phyloP scores from a whole-genome alignment of 2,888 invertebrate species.

The Automeris io region DNA sequence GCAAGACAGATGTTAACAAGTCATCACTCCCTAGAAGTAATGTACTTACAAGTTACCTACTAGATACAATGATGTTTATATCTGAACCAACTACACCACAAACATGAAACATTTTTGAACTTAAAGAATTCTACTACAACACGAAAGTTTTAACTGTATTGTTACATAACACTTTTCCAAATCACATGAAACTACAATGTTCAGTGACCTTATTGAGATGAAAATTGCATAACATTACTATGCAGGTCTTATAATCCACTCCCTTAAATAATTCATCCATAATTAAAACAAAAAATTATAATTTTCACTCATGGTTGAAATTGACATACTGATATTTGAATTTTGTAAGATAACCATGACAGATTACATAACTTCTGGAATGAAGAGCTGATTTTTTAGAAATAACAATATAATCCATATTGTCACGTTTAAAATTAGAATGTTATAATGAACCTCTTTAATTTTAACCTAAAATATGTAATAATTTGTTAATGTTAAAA shows the following conservation, averaged over 20 bases:
- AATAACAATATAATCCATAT: neutral
- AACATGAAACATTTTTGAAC: constrained; percentile 29
- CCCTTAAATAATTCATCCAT: constrained; percentile 26
- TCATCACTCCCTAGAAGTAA: constrained; percentile 13
- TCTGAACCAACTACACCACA: constrained; percentile 30
- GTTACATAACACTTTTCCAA: constrained; percentile 60
- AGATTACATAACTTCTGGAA: constrained; percentile 46
- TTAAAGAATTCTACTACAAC: constrained; percentile 37
- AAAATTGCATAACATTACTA: constrained; percentile 30
- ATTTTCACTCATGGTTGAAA: constrained; percentile 20
- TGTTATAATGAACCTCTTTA: constrained; percentile 14
- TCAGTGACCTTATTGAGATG: constrained; percentile 33
- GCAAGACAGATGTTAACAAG: constrained; percentile 27
- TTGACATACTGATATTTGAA: no score
- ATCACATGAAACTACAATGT: constrained; percentile 59
- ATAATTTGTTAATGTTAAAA: constrained; percentile 9
- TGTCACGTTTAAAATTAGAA: constrained; percentile 15
- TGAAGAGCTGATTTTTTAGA: neutral
- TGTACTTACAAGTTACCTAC: constrained; percentile 15
- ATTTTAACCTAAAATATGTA: constrained; percentile 5
- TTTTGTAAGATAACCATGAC: constrained; percentile 14
- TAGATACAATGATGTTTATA: constrained; percentile 17
- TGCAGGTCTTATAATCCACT: constrained; percentile 18
- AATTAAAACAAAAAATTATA: constrained; percentile 18
- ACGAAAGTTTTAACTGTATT: constrained; percentile 39